Evolutionary conservation across 2,888 invertebrate genomes (phyloP), one percentile per base, ranked within the genome.

Genomic region (Orchesellides sinensis): DNA sequence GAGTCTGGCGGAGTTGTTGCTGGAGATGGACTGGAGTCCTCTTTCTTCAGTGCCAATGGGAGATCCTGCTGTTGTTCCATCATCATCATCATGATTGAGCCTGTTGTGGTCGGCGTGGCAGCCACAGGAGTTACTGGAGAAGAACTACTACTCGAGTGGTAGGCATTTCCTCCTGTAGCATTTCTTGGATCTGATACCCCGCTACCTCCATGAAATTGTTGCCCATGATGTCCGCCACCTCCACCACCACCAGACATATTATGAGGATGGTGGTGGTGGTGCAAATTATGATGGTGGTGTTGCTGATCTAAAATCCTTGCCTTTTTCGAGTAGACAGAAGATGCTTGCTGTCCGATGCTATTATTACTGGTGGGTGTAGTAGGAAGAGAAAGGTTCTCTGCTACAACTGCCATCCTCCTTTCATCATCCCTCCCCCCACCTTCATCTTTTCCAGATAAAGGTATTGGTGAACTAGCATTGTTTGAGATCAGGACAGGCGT

Each of bases 251-350:
- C 49, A 52, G 32, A 27, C 69, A n/a, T 25, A 27, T 61, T 63
- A 21, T 40, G 40, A 47, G 32, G 75, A 47, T 56, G 47, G 25
- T 59, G 69, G n/a, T 69, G 79, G 59, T 70, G 63, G 19, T 54
- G 40, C 27, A 47, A 63, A 29, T 23, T 40, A 56, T 78, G 83
- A 21, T 83, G 83, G 21, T 78, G 78, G 32, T 74, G 80, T 35
- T 72, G 70, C 35, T 83, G 77, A 49, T 87, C 86, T 25, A 86
- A 70, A 75, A 87, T 87, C 52, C 87, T 75, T 25, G 85, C 81
- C 70, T 87, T 87, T 80, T 87, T 87, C 35, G 86, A 86, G 70
- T 88, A 87, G 8, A 87, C 86, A 12, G n/a, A n/a, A n/a, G n/a
- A n/a, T n/a, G 74, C 61, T 65, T 63, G 65, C 27, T 77, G 77